phyloP scores from a whole-genome alignment of 2,797 vertebrate genomes.

The Psittacula echo region DNA sequence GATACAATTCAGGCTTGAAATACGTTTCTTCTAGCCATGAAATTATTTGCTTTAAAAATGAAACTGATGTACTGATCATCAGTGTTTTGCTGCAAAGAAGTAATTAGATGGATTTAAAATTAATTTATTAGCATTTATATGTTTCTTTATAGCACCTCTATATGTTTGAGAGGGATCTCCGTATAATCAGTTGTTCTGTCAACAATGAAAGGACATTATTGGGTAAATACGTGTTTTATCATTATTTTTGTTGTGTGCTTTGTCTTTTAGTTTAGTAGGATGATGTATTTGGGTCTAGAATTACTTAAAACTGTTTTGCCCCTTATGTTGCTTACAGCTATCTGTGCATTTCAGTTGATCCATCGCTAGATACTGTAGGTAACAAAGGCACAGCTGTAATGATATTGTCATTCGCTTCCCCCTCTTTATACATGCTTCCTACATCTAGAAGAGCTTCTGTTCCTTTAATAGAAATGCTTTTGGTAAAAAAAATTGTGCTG shows the following conservation, averaged over 20 bases:
- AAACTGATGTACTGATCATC: neutral
- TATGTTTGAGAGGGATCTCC: slow-evolving; percentile 91
- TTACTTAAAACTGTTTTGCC: neutral
- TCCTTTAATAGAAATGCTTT: neutral
- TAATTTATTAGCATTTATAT: neutral
- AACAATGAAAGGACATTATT: slow-evolving; percentile 92
- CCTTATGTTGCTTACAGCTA: neutral
- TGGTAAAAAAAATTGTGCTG: neutral
- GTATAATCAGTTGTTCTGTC: slow-evolving; percentile 91
- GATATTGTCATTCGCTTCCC: neutral
- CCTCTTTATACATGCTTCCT: neutral
- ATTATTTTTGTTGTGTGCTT: neutral
- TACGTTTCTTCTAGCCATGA: neutral
- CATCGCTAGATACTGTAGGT: neutral
- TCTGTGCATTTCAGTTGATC: neutral
- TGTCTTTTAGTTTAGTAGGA: neutral
- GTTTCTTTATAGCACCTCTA: slow-evolving; percentile 87
- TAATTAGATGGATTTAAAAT: neutral
- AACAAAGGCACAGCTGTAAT: neutral
- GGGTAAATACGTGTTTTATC: slow-evolving; percentile 79
- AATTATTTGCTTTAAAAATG: neutral
- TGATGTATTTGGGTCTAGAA: neutral
- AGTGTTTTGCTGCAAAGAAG: neutral
- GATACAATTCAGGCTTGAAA: neutral
- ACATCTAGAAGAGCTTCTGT: neutral